Evolutionary conservation across 1,140 invertebrate genomes (phyloP), one percentile per base, ranked within the genome.

Genomic region (Xylocopa sonorina): DNA sequence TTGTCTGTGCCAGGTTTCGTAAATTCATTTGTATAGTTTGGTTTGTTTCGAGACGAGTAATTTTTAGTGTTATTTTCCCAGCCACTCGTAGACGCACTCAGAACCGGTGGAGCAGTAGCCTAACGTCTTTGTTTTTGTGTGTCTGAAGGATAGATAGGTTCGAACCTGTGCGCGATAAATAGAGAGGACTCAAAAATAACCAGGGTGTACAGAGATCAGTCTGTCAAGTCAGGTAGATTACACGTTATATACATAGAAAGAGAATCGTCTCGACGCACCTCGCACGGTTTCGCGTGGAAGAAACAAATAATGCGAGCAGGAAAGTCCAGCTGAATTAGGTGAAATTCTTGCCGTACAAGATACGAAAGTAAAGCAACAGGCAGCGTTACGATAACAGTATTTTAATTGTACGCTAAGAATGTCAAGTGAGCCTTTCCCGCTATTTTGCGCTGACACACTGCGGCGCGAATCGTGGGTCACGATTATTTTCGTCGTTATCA

Each of bases 1-100:
- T 43, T 12, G 72, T 51, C 51, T n/a, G 3, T 43, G 66, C 64
- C 74, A 55, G 38, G 38, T 73, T 78, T 63, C 69, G 55, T 78
- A 78, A 38, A 73, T 64, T 58, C 77, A 55, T 64, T 72, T 34
- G 68, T 55, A 73, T 73, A 73, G 58, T 62, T 55, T 78, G 27
- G 67, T 63, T 64, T 64, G 77, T 73, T 78, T 78, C 76, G 58
- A 78, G 73, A 78, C 68, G 38, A 6, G 38, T 63, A n/a, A n/a
- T n/a, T n/a, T n/a, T 34, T 38, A 5, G 50, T 78, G 48, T 78
- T 55, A 50, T 72, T 63, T 73, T 41, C n/a, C 34, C 16, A 50
- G 29, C 29, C 14, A 46, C 24, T 62, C 50, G 46, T 78, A 55
- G n/a, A 72, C 64, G 68, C 29, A 32, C 46, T 48, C 34, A 5